Evolutionary conservation across 2,888 invertebrate species (phyloP).

Genomic region (Epirrhoe tristata): DNA sequence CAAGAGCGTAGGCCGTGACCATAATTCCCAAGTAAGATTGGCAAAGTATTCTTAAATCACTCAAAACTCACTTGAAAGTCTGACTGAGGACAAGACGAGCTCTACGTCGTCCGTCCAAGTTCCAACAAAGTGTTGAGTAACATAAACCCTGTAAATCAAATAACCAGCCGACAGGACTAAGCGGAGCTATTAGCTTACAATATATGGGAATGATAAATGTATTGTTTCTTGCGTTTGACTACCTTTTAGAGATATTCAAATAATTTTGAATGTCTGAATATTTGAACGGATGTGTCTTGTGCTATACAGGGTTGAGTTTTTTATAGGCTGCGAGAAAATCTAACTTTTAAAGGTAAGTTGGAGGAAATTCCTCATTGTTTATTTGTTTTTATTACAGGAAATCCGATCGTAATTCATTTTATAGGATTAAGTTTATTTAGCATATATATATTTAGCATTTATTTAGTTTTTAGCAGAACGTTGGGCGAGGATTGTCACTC

Average conservation of each 20-base stretch:
- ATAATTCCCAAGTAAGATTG: neutral
- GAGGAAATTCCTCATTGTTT: too few species aligned
- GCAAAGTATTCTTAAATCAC: neutral
- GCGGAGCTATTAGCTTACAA: neutral
- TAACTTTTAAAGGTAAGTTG: too few species aligned
- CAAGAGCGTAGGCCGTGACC: constrained; percentile 7
- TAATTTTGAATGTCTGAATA: neutral
- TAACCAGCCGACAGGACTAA: neutral
- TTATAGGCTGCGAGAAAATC: too few species aligned
- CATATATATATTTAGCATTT: too few species aligned
- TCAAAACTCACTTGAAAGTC: neutral
- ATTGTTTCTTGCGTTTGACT: neutral
- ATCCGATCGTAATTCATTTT: too few species aligned
- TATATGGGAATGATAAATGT: neutral
- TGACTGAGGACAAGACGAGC: neutral
- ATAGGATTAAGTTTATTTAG: too few species aligned
- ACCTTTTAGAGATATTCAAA: neutral
- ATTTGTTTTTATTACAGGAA: too few species aligned
- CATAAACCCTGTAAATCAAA: neutral
- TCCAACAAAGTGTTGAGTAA: neutral
- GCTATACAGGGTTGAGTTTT: neutral
- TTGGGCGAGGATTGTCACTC: too few species aligned
- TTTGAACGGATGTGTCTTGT: neutral
- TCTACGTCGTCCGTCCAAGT: neutral
- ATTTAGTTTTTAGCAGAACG: too few species aligned